These are phyloP conservation scores for Catharus fuscescens DNA, from an alignment of 2,113 vertebrate species.

Conservation along the genomic window DNA sequence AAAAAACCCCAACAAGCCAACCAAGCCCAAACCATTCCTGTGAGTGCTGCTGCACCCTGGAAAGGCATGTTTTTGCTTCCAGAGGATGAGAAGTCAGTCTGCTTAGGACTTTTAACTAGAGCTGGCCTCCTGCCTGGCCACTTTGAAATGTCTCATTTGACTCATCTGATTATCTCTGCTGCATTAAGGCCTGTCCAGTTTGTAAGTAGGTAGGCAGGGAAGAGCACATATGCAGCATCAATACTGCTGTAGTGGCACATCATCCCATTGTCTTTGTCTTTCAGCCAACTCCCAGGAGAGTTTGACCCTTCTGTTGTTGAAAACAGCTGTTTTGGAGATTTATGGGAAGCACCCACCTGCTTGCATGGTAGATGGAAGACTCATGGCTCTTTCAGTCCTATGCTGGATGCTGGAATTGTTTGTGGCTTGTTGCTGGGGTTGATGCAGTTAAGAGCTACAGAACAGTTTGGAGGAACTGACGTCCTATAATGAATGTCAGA, in stretches of 20 bases:
- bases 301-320: neutral
- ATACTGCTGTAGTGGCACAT: neutral
- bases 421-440: neutral
- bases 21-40: neutral
- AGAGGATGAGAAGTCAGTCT: neutral
- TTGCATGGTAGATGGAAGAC: neutral
- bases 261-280: neutral
- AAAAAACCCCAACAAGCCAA: neutral
- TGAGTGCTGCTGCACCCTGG: neutral
- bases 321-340: neutral
- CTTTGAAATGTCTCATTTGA: neutral
- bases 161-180: neutral
- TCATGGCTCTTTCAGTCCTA: accelerated
- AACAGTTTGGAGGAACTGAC: neutral
- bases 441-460: neutral
- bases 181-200: neutral
- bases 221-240: neutral
- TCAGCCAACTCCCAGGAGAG: neutral
- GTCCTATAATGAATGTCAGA: neutral
- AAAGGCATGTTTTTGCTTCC: neutral
- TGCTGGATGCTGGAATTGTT: neutral
- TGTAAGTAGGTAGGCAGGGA: neutral
- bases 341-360: neutral
- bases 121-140: neutral
- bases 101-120: neutral